Evolutionary conservation across 2,113 vertebrate genomes (phyloP).

Genomic region (Caranx ignobilis): DNA sequence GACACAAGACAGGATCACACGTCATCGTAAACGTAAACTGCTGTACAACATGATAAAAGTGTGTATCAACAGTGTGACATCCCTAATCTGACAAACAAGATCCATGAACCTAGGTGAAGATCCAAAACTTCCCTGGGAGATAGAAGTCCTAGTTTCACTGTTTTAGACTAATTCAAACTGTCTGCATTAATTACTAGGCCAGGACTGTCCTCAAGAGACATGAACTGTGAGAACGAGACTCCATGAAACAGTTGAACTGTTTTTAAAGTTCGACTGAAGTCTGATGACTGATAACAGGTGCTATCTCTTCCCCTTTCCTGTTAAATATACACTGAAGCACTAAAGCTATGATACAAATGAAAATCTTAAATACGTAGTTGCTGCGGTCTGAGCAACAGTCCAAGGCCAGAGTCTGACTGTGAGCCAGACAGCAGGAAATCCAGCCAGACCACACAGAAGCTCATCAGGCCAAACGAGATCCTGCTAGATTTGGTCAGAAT

Average conservation of each 20-base stretch:
- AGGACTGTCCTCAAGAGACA: conserved; percentile 1
- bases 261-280: neutral
- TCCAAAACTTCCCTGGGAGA: neutral
- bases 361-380: neutral
- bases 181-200: conserved; percentile 12
- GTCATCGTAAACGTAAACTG: neutral
- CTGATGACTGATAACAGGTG: conserved; percentile 4
- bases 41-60: neutral
- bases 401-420: neutral
- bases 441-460: conserved; percentile 27
- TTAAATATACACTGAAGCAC: neutral
- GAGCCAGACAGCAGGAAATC: conserved; percentile 11
- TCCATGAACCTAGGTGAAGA: neutral
- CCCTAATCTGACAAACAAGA: neutral
- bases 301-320: conserved; percentile 1
- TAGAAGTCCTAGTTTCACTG: neutral
- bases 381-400: neutral
- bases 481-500: neutral
- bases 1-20: neutral
- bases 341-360: neutral
- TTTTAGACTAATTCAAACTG: neutral
- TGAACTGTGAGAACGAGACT: neutral
- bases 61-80: neutral
- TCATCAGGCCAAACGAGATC: conserved; percentile 1
- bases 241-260: neutral